Percentiles rank a stretch among this genome's conserved stretches.
Conservation (phyloP, 2,797 vertebrate species). For the Paramormyrops hopkinsi region DNA sequence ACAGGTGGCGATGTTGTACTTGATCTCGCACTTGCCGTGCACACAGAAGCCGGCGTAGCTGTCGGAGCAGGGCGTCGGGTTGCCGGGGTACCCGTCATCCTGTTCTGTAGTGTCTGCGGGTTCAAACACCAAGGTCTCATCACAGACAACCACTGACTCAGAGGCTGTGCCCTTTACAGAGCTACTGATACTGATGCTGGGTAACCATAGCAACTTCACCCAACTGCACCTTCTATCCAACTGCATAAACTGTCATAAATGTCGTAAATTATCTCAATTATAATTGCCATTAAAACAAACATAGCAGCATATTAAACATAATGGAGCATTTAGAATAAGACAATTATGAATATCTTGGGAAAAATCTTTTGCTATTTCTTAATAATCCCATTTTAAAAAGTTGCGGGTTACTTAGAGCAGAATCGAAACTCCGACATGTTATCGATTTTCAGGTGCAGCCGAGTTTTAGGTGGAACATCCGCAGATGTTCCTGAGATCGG, state of each 20-base stretch:
- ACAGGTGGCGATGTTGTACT: slow-evolving; percentile 81
- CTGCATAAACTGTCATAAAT: background rate
- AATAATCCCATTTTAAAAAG: background rate
- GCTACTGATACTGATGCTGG: background rate
- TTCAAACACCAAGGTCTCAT: background rate
- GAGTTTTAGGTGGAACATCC: background rate
- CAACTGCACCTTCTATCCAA: background rate
- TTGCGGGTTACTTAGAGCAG: background rate
- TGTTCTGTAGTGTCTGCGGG: slow-evolving; percentile 78
- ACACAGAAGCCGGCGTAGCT: slow-evolving; percentile 81
- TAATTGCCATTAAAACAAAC: background rate
- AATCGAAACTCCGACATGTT: background rate
- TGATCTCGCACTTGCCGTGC: slow-evolving; percentile 87
- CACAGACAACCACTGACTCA: background rate
- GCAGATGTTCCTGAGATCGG: background rate
- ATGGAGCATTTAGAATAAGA: background rate
- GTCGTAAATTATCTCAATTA: background rate
- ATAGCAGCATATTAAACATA: background rate
- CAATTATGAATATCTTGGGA: background rate
- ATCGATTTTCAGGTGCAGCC: background rate
- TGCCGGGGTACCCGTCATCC: slow-evolving; percentile 78
- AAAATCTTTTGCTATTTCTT: background rate
- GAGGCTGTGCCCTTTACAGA: background rate
- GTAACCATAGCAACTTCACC: background rate
- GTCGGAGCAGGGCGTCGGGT: slow-evolving; percentile 77